Evolutionary conservation across 2,797 vertebrate genomes (phyloP).

Genomic region (Rhodeus uyekii): DNA sequence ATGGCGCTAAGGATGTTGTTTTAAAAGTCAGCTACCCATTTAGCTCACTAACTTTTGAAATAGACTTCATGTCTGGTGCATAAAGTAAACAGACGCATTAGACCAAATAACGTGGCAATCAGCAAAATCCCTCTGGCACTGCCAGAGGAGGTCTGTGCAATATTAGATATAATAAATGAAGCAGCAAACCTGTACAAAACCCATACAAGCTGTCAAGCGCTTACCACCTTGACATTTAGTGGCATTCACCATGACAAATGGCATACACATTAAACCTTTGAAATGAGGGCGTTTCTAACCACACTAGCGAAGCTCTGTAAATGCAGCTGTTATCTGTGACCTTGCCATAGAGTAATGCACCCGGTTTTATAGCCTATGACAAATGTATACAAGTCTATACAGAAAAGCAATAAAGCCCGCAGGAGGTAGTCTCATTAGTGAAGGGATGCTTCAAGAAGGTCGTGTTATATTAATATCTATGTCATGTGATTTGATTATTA

Average conservation of each 20-base stretch:
- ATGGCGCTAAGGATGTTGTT: neutral
- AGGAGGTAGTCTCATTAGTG: neutral
- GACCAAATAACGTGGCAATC: conserved; percentile 18
- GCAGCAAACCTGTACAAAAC: neutral
- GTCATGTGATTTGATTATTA: neutral
- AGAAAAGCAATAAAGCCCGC: neutral
- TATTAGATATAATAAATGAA: conserved; percentile 28
- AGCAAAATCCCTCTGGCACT: neutral
- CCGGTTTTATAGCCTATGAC: neutral
- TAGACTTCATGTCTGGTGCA: neutral
- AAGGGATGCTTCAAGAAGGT: neutral
- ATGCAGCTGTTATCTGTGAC: neutral
- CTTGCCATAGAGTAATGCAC: conserved; percentile 9
- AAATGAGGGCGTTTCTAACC: neutral
- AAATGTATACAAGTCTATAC: neutral
- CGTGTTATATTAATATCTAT: neutral
- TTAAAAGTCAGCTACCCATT: conserved; percentile 1
- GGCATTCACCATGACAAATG: conserved; percentile 8
- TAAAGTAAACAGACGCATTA: conserved; percentile 22
- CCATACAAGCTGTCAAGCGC: conserved; percentile 17
- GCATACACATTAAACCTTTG: neutral
- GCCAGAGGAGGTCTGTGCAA: conserved; percentile 3
- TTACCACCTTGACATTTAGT: conserved; percentile 28
- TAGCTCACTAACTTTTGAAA: neutral
- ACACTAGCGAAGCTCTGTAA: neutral